These are phyloP conservation scores for Cyprinodon variegatus DNA, from an alignment of 2,113 vertebrate species.

Conservation along the genomic window DNA sequence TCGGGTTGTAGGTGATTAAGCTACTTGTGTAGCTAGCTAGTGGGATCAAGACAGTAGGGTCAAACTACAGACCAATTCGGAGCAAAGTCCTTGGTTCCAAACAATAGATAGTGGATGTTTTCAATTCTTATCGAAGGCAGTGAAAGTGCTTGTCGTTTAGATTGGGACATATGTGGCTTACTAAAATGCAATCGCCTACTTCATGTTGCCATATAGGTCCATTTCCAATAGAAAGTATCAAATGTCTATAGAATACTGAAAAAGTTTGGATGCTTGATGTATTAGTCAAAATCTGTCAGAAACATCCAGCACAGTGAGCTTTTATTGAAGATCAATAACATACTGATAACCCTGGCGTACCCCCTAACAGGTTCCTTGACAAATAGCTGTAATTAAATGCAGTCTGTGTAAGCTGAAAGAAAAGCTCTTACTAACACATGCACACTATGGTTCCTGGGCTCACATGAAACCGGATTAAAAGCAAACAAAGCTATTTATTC, in stretches of 20 bases:
- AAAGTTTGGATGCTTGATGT: no score
- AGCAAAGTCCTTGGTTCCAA: constrained; percentile 20
- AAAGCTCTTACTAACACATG: constrained; percentile 67
- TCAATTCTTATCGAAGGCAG: no score
- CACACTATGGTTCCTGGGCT: constrained; percentile 66
- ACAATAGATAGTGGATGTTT: no score
- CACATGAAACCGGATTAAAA: constrained; percentile 75
- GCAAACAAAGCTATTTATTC: constrained; percentile 82
- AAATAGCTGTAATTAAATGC: constrained; percentile 70
- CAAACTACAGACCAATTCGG: constrained; percentile 16
- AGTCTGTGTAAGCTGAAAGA: constrained; percentile 65
- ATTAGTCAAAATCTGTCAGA: not conserved
- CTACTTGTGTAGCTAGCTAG: constrained; percentile 58
- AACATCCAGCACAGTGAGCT: not conserved
- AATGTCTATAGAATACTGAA: no score
- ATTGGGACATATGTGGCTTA: no score
- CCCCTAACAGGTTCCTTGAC: constrained; percentile 56
- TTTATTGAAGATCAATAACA: constrained; percentile 17
- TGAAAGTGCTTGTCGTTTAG: no score
- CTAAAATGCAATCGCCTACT: no score
- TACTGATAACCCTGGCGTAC: constrained; percentile 39
- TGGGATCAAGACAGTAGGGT: constrained; percentile 57
- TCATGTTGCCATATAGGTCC: not conserved
- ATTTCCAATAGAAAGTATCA: no score
- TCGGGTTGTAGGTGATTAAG: constrained; percentile 63